Evolutionary conservation across 2,797 vertebrate species (phyloP).

Genomic region (Macropus fuliginosus): DNA sequence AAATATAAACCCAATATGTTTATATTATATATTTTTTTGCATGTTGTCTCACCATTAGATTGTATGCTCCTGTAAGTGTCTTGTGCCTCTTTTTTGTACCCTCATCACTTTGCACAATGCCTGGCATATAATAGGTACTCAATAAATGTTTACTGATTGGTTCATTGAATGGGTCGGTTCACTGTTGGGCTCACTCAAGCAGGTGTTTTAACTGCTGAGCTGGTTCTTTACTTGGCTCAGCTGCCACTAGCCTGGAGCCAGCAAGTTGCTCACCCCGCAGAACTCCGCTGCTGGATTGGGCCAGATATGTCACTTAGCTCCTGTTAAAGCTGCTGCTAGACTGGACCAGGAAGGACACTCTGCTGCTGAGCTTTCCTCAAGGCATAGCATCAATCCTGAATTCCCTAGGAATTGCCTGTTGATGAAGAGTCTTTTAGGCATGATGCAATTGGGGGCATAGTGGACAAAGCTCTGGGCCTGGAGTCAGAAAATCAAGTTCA

Average conservation of each 20-base stretch:
- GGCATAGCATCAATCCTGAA: not conserved
- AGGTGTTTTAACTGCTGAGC: not conserved
- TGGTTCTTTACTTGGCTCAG: not conserved
- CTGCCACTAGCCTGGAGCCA: not conserved
- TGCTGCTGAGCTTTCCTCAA: not conserved
- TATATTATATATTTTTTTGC: not conserved
- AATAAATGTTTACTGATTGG: not conserved
- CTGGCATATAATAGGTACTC: not conserved
- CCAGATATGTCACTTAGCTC: not conserved
- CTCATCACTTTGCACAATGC: not conserved
- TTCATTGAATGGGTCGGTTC: not conserved
- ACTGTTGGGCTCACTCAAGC: not conserved
- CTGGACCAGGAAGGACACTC: not conserved
- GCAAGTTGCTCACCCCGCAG: not conserved
- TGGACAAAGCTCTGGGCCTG: not conserved
- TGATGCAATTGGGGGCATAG: not conserved
- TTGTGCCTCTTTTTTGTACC: not conserved
- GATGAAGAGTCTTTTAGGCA: not conserved
- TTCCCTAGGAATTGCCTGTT: not conserved
- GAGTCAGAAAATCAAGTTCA: not conserved
- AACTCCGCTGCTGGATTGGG: not conserved
- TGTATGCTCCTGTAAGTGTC: not conserved
- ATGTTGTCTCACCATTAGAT: not conserved
- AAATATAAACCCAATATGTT: too few species aligned
- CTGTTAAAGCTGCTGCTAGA: not conserved